Evolutionary conservation across 1,140 invertebrate species (phyloP), one percentile per base, ranked within the genome.

Genomic region (Cryptotermes secundus): DNA sequence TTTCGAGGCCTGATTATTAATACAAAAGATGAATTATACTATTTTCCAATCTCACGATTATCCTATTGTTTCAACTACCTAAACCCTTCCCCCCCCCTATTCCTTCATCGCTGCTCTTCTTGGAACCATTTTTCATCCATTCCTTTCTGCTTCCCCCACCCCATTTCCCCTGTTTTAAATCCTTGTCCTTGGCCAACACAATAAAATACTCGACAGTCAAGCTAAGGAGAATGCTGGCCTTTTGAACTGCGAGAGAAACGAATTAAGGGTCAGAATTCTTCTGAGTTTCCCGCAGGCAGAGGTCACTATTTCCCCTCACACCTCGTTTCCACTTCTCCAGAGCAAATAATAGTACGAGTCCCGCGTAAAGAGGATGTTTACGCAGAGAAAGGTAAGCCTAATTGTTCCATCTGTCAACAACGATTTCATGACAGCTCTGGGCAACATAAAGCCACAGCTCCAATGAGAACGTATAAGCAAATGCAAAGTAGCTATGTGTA

Each of bases 121-220:
- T 72, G 59, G 59, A 72, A 72, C 59, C 31, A 72, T 72, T 72
- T 72, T 72, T 72, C 59, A 72, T 31, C 59, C n/a, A 72, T 72
- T 72, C 26, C 59, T 72, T 72, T 72, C 19, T 72, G 2, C 31
- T 4, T 72, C 9, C 2, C 59, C n/a, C n/a, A n/a, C n/a, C n/a
- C n/a, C n/a, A n/a, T 72, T 16, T 16, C 59, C 59, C 31, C 59
- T 72, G 26, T 72, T 72, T 72, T 31, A 14, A 72, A 72, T 72
- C 59, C 59, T n/a, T 72, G 59, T 72, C 31, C 59, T 72, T 72
- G n/a, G 59, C 59, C 59, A 72, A 72, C 59, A 72, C 59, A 72
- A 72, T 72, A 72, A 72, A 59, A 59, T 19, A 59, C 22, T 72
- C 59, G 59, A 72, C 59, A 72, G 19, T 31, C 59, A 14, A 72